Evolutionary conservation across 2,888 invertebrate species (phyloP).

Genomic region (Salticus scenicus): DNA sequence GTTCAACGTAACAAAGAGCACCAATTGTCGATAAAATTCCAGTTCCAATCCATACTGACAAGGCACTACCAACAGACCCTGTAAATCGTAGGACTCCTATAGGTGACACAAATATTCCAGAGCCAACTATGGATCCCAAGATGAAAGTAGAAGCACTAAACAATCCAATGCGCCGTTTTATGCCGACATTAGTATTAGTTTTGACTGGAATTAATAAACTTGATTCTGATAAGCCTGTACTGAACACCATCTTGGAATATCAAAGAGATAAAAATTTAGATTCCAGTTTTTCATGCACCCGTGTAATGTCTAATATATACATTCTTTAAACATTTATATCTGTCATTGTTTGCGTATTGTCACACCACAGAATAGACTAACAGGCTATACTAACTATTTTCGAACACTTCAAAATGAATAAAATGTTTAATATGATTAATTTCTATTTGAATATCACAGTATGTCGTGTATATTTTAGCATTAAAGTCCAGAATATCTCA

Average conservation of each 20-base stretch:
- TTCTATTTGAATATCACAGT: too few species aligned
- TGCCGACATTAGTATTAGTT: not conserved
- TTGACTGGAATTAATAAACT: conserved; percentile 14
- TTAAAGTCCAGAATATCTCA: too few species aligned
- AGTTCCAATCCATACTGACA: conserved; percentile 91
- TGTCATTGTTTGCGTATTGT: too few species aligned
- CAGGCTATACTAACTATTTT: too few species aligned
- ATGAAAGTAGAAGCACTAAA: conserved; percentile 95
- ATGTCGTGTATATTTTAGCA: too few species aligned
- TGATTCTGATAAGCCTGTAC: conserved; percentile 22
- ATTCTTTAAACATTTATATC: too few species aligned
- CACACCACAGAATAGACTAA: too few species aligned
- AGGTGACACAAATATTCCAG: conserved; percentile 97
- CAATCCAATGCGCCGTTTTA: conserved; percentile 83
- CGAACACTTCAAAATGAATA: too few species aligned
- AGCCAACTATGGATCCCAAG: conserved; percentile 93
- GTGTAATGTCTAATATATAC: too few species aligned
- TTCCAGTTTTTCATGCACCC: too few species aligned
- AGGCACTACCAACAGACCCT: conserved; percentile 90
- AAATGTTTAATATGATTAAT: too few species aligned
- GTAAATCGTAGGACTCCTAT: conserved; percentile 89
- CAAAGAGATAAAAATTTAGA: too few species aligned
- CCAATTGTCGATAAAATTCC: conserved; percentile 93
- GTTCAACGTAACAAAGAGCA: conserved; percentile 96
- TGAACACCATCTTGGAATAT: conserved; percentile 17